Base-by-base conservation (phyloP, 2,888 invertebrate species). In the Ephialtes manifestator region DNA sequence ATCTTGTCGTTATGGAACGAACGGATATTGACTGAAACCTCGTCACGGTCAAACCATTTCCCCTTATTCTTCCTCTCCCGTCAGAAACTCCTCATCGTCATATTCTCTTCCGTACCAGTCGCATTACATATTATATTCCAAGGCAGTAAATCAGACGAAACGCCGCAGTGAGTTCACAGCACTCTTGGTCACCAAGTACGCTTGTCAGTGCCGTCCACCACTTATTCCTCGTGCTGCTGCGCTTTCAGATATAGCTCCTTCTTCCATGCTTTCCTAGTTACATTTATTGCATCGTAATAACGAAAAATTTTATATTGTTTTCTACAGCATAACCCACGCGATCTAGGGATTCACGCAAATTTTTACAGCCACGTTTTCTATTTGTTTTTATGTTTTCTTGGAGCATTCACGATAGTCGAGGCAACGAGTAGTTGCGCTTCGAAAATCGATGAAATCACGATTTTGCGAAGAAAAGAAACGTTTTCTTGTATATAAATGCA, bases 91-190 rank as follows among this genome's bases (percentile, higher is more conserved):
- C 31, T 74, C 70, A 67, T 63, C 72, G 63, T 81, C 77, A 63
- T 67, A 58, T 68, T 77, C 71, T 67, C 75, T 68, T 20, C 20
- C 87, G 90, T 88, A 78, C 84, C 87, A 85, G 87, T 90, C 89
- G 89, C 87, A 86, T 90, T 89, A n/a, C n/a, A n/a, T n/a, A 90
- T 89, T 90, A 88, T 85, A 89, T 87, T 86, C 81, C 78, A 74
- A 55, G 82, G 67, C 83, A 53, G 86, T 90, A 90, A 90, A 90
- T 90, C 86, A 86, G 67, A 82, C 81, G 85, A 87, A 89, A 88
- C 83, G 80, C 70, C 85, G 85, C 82, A n/a, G n/a, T n/a, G n/a
- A n/a, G n/a, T n/a, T n/a, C 48, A 35, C 35, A 68, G 35, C 35
- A 58, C 60, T 43, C 55, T 76, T 76, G 55, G 63, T 78, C 48